These are phyloP conservation scores for Eurytemora carolleeae DNA, from an alignment of 1,140 invertebrate genomes.

Conservation along the genomic window DNA sequence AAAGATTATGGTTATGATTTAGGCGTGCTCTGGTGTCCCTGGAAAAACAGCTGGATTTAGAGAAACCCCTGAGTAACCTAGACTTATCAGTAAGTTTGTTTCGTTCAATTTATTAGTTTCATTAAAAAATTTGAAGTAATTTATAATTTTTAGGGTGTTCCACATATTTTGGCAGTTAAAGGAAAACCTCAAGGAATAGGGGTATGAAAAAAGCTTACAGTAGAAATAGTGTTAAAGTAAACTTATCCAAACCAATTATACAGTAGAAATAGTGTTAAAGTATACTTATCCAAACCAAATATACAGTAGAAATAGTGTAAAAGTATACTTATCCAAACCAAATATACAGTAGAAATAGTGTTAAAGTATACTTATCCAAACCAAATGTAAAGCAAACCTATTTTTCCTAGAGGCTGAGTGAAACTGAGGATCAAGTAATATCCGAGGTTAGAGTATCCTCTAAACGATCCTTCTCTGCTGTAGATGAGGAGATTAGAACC, in stretches of 20 bases:
- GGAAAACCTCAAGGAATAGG: not conserved
- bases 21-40: not conserved
- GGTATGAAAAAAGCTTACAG: not conserved
- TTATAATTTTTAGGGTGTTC: not conserved
- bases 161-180: not conserved
- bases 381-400: not conserved
- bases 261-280: not conserved
- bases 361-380: not conserved
- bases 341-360: not conserved
- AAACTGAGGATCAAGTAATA: not conserved
- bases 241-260: not conserved
- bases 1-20: no score
- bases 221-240: not conserved
- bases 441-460: not conserved
- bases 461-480: not conserved
- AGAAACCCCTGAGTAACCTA: not conserved
- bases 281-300: not conserved
- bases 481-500: not conserved
- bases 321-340: not conserved
- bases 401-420: not conserved
- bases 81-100: not conserved
- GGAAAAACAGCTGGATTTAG: not conserved
- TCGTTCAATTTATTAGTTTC: not conserved
- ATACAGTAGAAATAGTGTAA: not conserved
- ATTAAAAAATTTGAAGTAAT: not conserved